phyloP scores from a whole-genome alignment of 2,797 vertebrate genomes.

The Fistularia commersonii region DNA sequence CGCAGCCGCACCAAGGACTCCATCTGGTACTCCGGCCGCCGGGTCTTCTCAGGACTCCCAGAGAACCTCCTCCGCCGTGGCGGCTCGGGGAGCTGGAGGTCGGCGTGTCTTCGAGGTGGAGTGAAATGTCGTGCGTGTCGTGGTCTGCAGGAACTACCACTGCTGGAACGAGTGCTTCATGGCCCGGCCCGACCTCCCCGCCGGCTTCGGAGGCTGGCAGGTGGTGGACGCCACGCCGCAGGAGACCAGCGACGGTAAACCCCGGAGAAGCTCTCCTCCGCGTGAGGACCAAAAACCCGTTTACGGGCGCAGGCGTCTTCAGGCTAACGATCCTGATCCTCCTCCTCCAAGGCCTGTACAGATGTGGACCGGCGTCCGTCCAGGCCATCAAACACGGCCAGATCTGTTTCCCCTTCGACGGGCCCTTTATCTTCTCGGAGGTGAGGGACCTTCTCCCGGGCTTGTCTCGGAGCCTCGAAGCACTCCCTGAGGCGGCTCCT shows the following conservation, averaged over 20 bases:
- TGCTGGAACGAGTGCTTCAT: slow-evolving; percentile 98
- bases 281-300: not conserved
- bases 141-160: slow-evolving; percentile 88
- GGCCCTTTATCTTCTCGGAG: slow-evolving; percentile 92
- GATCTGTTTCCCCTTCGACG: slow-evolving; percentile 89
- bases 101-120: too few relatives aligned
- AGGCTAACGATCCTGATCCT: not conserved
- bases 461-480: too few relatives aligned
- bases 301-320: not conserved
- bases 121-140: not conserved
- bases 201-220: slow-evolving; percentile 95
- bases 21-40: slow-evolving; percentile 78
- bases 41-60: too few relatives aligned
- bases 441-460: slow-evolving; percentile 55
- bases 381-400: slow-evolving; percentile 92
- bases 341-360: slow-evolving; percentile 79
- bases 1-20: slow-evolving; percentile 84
- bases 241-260: slow-evolving; percentile 88
- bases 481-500: not conserved
- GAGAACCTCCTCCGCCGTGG: too few relatives aligned
- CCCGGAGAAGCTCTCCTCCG: not conserved
- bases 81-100: too few relatives aligned
- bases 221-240: slow-evolving; percentile 93
- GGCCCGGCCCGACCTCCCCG: slow-evolving; percentile 89
- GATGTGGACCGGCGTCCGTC: slow-evolving; percentile 93